Evolutionary conservation across 2,888 invertebrate genomes (phyloP).

Genomic region (Margaritifera margaritifera): DNA sequence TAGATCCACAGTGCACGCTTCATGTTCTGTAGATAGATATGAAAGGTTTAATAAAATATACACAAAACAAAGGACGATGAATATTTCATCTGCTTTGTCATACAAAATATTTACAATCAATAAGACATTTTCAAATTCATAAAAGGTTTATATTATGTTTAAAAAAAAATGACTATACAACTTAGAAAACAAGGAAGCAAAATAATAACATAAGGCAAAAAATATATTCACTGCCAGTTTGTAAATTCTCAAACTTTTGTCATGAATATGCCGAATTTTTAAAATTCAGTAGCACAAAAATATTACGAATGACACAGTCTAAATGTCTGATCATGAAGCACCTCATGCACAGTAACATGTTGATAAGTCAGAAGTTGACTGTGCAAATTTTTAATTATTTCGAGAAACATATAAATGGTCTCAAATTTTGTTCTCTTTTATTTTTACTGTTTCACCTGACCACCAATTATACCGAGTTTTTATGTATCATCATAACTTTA

Average conservation of each 20-base stretch:
- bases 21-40: conserved; percentile 64
- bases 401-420: too few species aligned
- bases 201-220: not conserved
- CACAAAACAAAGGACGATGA: not conserved
- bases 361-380: too few species aligned
- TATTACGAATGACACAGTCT: too few species aligned
- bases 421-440: too few species aligned
- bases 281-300: too few species aligned
- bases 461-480: too few species aligned
- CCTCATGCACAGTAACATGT: too few species aligned
- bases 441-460: too few species aligned
- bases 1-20: conserved; percentile 69
- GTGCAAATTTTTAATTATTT: too few species aligned
- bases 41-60: not conserved
- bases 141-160: not conserved
- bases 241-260: not conserved
- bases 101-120: not conserved
- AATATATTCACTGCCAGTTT: not conserved
- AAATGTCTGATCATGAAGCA: too few species aligned
- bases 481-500: too few species aligned
- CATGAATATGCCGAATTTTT: not conserved
- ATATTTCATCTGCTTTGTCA: not conserved
- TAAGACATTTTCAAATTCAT: not conserved
- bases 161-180: not conserved
- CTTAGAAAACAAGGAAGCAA: not conserved